Evolutionary conservation across 2,797 vertebrate species (phyloP).

Genomic region (Mastacembelus armatus): DNA sequence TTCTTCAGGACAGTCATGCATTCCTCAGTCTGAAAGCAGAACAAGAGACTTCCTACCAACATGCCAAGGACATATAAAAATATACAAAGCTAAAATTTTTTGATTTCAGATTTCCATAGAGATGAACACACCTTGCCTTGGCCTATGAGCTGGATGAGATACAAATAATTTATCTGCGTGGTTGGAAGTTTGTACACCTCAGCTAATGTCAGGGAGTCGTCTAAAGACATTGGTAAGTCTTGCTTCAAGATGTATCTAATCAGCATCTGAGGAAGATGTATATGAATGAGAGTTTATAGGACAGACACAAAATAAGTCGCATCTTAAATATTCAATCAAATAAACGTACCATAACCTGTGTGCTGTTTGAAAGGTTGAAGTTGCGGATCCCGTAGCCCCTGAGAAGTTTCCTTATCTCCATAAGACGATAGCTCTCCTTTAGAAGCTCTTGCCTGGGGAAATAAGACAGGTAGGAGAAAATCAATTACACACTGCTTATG

Average conservation of each 20-base stretch:
- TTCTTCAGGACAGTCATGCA: slow-evolving; percentile 85
- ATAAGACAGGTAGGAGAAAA: not conserved
- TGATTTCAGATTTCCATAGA: not conserved
- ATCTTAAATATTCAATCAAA: not conserved
- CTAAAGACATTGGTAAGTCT: slow-evolving; percentile 87
- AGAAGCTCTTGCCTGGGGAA: slow-evolving; percentile 89
- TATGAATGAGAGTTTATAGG: not conserved
- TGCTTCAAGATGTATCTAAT: slow-evolving; percentile 93
- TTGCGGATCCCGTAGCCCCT: slow-evolving; percentile 93
- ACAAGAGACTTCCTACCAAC: not conserved
- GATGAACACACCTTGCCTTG: slow-evolving; percentile 83
- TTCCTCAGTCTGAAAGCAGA: slow-evolving; percentile 84
- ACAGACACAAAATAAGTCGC: not conserved
- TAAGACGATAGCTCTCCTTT: slow-evolving; percentile 92
- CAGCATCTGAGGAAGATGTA: slow-evolving; percentile 82
- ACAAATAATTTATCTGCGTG: slow-evolving; percentile 87
- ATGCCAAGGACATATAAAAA: not conserved
- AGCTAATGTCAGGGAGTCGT: slow-evolving; percentile 91
- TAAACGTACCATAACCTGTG: slow-evolving; percentile 87
- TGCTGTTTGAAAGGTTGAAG: slow-evolving; percentile 88
- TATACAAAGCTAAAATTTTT: not conserved
- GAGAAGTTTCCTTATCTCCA: slow-evolving; percentile 96
- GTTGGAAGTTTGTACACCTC: slow-evolving; percentile 87
- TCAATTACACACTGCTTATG: not conserved
- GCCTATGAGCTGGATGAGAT: slow-evolving; percentile 87